Percentiles rank a stretch among this genome's conserved stretches.
These are phyloP conservation scores for Atethmia centrago DNA, from an alignment of 2,888 invertebrate genomes.

Conservation along the genomic window DNA sequence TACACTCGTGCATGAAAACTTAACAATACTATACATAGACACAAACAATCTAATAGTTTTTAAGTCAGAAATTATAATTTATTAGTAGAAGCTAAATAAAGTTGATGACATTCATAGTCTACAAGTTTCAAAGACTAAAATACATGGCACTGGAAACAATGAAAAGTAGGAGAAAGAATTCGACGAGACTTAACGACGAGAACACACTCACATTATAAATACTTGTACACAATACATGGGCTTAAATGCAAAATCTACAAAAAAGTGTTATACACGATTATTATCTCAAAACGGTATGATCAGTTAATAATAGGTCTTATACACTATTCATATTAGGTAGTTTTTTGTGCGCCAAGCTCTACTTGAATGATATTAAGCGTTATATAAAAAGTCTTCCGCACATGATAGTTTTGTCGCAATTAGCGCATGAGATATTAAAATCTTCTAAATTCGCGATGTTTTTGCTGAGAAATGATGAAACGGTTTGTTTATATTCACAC, in stretches of 20 bases:
- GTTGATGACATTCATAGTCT: conserved; percentile 43
- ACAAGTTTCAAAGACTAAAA: conserved; percentile 49
- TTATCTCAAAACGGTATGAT: conserved; percentile 85
- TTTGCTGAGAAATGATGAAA: conserved; percentile 31
- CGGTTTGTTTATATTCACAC: conserved; percentile 59
- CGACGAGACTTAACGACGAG: conserved; percentile 74
- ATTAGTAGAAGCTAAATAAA: conserved; percentile 17
- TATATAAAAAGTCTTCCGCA: conserved; percentile 67
- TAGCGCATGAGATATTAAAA: conserved; percentile 43
- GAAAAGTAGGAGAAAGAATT: conserved; percentile 71
- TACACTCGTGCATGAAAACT: conserved; percentile 54
- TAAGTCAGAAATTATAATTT: conserved; percentile 28
- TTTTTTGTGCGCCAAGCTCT: conserved; percentile 89
- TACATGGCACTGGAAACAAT: conserved; percentile 65
- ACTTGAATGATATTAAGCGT: conserved; percentile 84
- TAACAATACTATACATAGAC: conserved; percentile 57
- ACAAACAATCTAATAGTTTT: conserved; percentile 45
- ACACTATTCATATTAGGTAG: conserved; percentile 81
- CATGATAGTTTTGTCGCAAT: conserved; percentile 68
- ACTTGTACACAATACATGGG: conserved; percentile 88
- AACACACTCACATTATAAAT: conserved; percentile 87
- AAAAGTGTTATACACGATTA: conserved; percentile 88
- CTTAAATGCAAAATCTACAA: conserved; percentile 89
- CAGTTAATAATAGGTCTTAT: conserved; percentile 85
- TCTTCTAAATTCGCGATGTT: conserved; percentile 12